These are phyloP conservation scores for Drosophila neotestacea DNA, from an alignment of 2,888 invertebrate genomes.

Conservation along the genomic window DNA sequence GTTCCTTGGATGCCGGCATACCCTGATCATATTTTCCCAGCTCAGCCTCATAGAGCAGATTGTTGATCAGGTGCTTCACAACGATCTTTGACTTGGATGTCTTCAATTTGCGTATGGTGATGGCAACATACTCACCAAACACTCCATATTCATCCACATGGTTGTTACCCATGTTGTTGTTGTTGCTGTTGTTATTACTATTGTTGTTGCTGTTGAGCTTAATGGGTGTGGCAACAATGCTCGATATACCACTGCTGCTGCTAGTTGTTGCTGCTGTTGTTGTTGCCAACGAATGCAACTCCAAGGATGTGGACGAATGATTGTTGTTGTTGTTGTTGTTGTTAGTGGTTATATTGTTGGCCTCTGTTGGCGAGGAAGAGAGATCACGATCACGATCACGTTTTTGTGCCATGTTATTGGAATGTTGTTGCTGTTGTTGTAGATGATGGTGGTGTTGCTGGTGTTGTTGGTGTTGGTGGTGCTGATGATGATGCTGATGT, in stretches of 20 bases:
- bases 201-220: slow-evolving; percentile 13
- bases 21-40: slow-evolving; percentile 84
- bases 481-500: slow-evolving; percentile 58
- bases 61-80: slow-evolving; percentile 84
- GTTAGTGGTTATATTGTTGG: slow-evolving; percentile 37
- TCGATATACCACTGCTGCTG: slow-evolving; percentile 56
- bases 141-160: slow-evolving; percentile 83
- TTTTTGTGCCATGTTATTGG: slow-evolving; percentile 80
- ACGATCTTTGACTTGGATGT: slow-evolving; percentile 84
- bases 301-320: slow-evolving; percentile 47
- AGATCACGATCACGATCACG: slow-evolving; percentile 79
- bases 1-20: slow-evolving; percentile 83
- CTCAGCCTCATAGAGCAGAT: slow-evolving; percentile 83
- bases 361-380: slow-evolving; percentile 63
- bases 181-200: slow-evolving; percentile 14
- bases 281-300: slow-evolving; percentile 31
- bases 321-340: slow-evolving; percentile 25
- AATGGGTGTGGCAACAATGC: slow-evolving; percentile 35
- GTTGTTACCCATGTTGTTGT: slow-evolving; percentile 31
- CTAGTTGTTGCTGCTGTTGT: slow-evolving; percentile 28
- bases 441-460: slow-evolving; percentile 47
- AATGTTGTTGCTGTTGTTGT: slow-evolving; percentile 74
- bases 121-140: slow-evolving; percentile 84
- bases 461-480: slow-evolving; percentile 47
- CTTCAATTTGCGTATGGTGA: slow-evolving; percentile 83